Conservation (phyloP, 2,797 vertebrate genomes). For the Pelochelys cantorii region DNA sequence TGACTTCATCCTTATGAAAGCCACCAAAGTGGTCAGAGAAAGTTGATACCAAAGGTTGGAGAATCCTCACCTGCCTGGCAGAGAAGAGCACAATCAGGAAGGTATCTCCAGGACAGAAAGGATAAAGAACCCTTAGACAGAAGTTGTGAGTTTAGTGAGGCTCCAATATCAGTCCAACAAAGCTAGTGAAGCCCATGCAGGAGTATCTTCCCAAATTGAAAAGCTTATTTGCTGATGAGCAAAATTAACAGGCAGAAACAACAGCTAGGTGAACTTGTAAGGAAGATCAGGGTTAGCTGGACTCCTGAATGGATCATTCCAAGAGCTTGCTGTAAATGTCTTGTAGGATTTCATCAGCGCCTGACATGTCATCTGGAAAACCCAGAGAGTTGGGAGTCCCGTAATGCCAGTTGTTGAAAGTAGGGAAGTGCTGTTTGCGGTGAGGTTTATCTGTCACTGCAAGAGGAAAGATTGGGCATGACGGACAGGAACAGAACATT, state of each 20-base stretch:
- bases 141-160: neutral
- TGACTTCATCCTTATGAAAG: neutral
- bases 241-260: neutral
- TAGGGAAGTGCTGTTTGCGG: neutral
- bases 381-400: neutral
- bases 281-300: neutral
- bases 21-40: neutral
- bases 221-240: neutral
- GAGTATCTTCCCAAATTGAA: neutral
- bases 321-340: neutral
- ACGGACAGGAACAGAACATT: neutral
- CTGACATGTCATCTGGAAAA: neutral
- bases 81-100: neutral
- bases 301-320: neutral
- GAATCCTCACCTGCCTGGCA: neutral
- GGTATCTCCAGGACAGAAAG: neutral
- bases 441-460: neutral
- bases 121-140: neutral
- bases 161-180: neutral
- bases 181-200: neutral
- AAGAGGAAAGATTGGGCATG: neutral
- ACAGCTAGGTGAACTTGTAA: neutral
- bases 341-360: neutral
- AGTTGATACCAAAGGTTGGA: neutral
- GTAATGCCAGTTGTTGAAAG: neutral